Conservation (phyloP, 2,888 invertebrate genomes). For the Drosophila colorata region DNA sequence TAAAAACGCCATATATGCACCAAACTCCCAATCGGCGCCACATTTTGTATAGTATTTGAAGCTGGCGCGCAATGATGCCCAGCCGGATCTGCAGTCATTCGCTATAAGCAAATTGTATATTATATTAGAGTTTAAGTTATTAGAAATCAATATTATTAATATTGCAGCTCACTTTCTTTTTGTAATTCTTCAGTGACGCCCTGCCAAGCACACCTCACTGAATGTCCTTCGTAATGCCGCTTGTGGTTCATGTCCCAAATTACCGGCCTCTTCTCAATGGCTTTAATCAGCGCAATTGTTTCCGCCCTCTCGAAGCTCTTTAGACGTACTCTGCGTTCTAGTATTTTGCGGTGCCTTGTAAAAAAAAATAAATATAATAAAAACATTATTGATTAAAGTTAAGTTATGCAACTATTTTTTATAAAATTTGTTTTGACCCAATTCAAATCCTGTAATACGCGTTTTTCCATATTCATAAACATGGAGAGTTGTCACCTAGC, state of each 20-base stretch:
- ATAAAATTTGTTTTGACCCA: no score
- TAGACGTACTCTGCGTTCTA: not conserved
- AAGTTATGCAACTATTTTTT: no score
- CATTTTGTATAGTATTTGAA: not conserved
- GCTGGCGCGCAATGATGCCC: not conserved
- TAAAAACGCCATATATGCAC: not conserved
- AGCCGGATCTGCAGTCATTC: not conserved
- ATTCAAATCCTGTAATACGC: not conserved
- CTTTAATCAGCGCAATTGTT: not conserved
- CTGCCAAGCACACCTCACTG: not conserved
- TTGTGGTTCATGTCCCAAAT: conserved; percentile 1
- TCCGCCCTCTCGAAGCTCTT: not conserved
- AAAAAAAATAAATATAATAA: not conserved
- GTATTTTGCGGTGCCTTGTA: not conserved
- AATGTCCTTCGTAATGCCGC: not conserved
- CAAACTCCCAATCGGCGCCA: not conserved
- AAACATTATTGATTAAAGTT: not conserved
- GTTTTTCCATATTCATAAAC: not conserved
- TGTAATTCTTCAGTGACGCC: not conserved
- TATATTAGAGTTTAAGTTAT: not conserved
- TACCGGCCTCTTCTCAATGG: not conserved
- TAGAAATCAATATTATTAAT: no score
- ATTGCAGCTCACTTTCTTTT: not conserved
- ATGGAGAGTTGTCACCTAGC: no score
- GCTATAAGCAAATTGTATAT: not conserved